Base-by-base conservation (phyloP, 1,140 invertebrate species). In the Asobara japonica region DNA sequence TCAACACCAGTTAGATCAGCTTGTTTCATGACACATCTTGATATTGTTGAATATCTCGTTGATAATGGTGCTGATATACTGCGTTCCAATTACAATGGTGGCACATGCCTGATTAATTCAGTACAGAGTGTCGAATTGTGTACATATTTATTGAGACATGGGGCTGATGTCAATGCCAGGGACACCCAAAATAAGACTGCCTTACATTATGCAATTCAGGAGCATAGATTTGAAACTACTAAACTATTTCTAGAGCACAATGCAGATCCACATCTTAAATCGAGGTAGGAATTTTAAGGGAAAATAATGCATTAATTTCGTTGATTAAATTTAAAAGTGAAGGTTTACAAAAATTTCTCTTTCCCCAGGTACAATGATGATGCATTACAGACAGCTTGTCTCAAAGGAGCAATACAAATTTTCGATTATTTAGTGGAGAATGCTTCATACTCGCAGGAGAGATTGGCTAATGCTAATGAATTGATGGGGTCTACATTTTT, bases 101-200 rank as follows among this genome's bases (percentile, higher is more conserved):
- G 96, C 68, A 97, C 96, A 0, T 97, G 96, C 86, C 88, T 97
- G 27, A 98, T 98, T 71, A 98, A 97, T 87, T 95, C 95, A 1
- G 95, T 97, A 41, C 96, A 97, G 87, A 95, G 93, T 80, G 91
- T 92, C 13, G 90, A 91, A 67, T 87, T 97, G 13, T 97, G 96
- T 83, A 90, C 91, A 41, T 96, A 93, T 87, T 88, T 98, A 38
- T 89, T 97, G 22, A 84, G 90, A 73, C 90, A 92, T 80, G 93
- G 94, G 31, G 95, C 94, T 20, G 89, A 92, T 77, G 94, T 96
- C 3, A 96, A 97, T 88, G 94, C 95, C 0, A 90, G 91, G 25
- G 96, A 98, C 87, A 95, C 95, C 77, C 95, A 97, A 83, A 93
- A 93, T 77, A 97, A 97, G 87, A 95, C 96, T 74, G 96, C 96